phyloP scores from a whole-genome alignment of 1,140 invertebrate genomes.

The Lasaia peninsularis region DNA sequence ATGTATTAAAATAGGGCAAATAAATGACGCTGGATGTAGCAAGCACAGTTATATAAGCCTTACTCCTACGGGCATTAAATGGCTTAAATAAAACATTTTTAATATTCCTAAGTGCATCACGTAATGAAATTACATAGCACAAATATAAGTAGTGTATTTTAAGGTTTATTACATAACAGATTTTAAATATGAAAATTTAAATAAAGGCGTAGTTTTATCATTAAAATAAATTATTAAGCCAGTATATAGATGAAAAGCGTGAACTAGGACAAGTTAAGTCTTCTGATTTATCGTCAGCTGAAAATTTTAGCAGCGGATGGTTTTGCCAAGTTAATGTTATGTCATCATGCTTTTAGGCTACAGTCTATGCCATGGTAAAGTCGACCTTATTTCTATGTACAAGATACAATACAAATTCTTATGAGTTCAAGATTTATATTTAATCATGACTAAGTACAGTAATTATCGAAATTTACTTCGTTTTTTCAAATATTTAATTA shows the following conservation, averaged over 20 bases:
- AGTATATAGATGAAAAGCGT: background rate
- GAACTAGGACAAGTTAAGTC: background rate
- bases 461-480: too few relatives aligned
- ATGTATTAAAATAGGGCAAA: conserved; percentile 3
- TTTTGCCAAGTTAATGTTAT: conserved; percentile 6
- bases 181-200: background rate
- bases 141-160: background rate
- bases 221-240: conserved; percentile 1
- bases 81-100: background rate
- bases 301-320: conserved; percentile 1
- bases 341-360: conserved; percentile 4
- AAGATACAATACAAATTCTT: background rate
- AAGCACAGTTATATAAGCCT: background rate
- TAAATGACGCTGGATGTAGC: conserved; percentile 3
- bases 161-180: background rate
- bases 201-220: background rate
- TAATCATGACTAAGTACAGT: too few relatives aligned
- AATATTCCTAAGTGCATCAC: background rate
- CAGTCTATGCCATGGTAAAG: background rate
- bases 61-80: background rate
- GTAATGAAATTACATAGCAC: background rate
- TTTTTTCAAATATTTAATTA: too few relatives aligned
- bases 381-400: conserved; percentile 1
- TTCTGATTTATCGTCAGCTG: conserved; percentile 6
- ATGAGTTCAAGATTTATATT: background rate